Conservation (phyloP, 2,797 vertebrate genomes). For the Melanotaenia pygmaea region DNA sequence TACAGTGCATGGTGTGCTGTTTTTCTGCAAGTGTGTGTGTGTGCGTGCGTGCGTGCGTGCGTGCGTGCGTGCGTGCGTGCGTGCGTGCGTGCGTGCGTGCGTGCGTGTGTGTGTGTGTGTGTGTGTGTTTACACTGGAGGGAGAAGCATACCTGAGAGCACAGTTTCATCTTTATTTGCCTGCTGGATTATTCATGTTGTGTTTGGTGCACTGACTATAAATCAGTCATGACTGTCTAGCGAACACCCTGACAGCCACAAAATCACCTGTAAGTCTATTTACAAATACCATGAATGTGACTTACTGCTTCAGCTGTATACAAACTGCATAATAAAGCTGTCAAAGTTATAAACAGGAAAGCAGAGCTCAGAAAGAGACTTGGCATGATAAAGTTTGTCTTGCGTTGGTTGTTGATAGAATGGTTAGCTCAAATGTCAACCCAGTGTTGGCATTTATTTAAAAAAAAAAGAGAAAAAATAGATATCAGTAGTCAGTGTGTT, state of each 20-base stretch:
- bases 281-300: conserved; percentile 60
- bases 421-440: conserved; percentile 36
- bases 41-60: too few relatives aligned
- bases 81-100: not conserved
- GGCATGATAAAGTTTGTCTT: conserved; percentile 47
- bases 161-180: conserved; percentile 63
- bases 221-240: conserved; percentile 65
- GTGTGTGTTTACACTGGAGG: conserved; percentile 49
- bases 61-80: too few relatives aligned
- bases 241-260: conserved; percentile 55
- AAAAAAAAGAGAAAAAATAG: conserved; percentile 10
- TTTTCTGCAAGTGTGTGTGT: conserved; percentile 14
- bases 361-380: conserved; percentile 39
- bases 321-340: conserved; percentile 71
- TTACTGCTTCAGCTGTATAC: conserved; percentile 52
- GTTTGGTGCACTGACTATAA: conserved; percentile 57
- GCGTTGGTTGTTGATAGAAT: conserved; percentile 29
- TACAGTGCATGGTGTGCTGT: not conserved
- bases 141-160: conserved; percentile 40
- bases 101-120: conserved; percentile 36
- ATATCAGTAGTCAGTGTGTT: conserved; percentile 9
- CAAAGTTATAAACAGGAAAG: conserved; percentile 61
- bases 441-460: conserved; percentile 24
- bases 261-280: conserved; percentile 72
- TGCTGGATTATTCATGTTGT: conserved; percentile 57